Percentiles rank a stretch among this genome's conserved stretches.
These are phyloP conservation scores for Sardina pilchardus DNA, from an alignment of 2,113 vertebrate species.

Conservation along the genomic window DNA sequence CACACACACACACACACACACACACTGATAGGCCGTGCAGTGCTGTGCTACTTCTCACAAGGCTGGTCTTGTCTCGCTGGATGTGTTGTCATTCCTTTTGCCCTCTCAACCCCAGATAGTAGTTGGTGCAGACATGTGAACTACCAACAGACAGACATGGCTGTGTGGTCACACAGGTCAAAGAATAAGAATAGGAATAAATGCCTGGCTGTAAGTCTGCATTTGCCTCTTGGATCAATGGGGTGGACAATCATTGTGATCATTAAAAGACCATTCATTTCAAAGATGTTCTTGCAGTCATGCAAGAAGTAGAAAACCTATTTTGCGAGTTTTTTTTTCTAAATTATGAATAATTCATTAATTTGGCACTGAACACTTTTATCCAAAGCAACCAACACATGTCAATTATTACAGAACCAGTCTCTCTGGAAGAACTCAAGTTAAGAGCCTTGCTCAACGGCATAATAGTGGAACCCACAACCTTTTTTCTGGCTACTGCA, in stretches of 20 bases:
- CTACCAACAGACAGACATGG: background rate
- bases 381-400: no score
- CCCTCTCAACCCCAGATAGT: slow-evolving; percentile 8
- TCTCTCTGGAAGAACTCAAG: no score
- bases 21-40: background rate
- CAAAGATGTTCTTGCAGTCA: no score
- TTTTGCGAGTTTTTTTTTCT: no score
- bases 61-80: slow-evolving; percentile 25
- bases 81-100: slow-evolving; percentile 5
- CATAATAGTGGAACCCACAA: no score
- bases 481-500: no score
- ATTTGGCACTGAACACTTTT: no score
- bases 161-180: background rate
- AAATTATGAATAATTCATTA: no score
- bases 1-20: slow-evolving; percentile 18
- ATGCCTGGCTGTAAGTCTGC: background rate
- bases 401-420: no score
- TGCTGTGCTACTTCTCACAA: slow-evolving; percentile 5
- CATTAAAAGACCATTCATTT: background rate
- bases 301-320: no score
- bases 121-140: background rate
- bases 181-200: background rate
- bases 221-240: background rate
- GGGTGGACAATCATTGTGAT: background rate
- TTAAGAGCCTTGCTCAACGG: no score